Evolutionary conservation across 2,888 invertebrate species (phyloP).

Genomic region (Amblyjoppa proteus): DNA sequence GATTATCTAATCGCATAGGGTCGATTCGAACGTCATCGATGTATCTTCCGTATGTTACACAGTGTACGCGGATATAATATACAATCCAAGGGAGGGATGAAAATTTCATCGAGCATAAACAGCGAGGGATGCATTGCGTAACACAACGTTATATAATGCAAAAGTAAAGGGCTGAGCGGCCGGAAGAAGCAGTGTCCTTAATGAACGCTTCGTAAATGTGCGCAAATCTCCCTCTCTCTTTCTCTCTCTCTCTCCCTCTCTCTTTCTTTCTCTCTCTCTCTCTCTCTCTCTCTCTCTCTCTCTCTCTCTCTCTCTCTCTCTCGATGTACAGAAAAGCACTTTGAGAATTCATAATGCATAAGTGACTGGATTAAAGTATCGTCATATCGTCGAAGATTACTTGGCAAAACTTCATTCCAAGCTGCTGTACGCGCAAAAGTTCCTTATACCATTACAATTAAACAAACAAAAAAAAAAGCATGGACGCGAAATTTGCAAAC

Average conservation of each 20-base stretch:
- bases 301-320: not conserved
- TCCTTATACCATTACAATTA: conserved; percentile 30
- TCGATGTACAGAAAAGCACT: not conserved
- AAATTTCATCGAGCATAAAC: conserved; percentile 28
- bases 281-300: not conserved
- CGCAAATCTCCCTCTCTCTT: not conserved
- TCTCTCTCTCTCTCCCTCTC: not conserved
- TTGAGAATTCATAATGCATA: conserved; percentile 37
- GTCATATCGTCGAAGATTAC: conserved; percentile 30
- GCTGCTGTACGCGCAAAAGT: conserved; percentile 53
- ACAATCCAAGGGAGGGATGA: conserved; percentile 22
- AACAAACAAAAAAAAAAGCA: not conserved
- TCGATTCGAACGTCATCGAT: conserved; percentile 15
- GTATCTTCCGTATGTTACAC: conserved; percentile 17
- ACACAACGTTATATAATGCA: not conserved
- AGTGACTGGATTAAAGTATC: conserved; percentile 40
- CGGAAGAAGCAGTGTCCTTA: conserved; percentile 3
- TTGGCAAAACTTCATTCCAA: conserved; percentile 35
- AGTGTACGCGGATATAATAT: conserved; percentile 24
- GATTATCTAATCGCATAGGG: not conserved
- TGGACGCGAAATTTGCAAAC: conserved; percentile 19
- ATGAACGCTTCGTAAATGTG: conserved; percentile 22
- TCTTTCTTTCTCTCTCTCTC: too few relatives aligned
- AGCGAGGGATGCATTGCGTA: conserved; percentile 26
- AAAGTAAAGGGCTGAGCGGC: not conserved